A percentile compares a stretch with the other conserved stretches of the same genome.
Evolutionary conservation across 2,797 vertebrate genomes (phyloP).

Genomic region (Somateria mollissima): DNA sequence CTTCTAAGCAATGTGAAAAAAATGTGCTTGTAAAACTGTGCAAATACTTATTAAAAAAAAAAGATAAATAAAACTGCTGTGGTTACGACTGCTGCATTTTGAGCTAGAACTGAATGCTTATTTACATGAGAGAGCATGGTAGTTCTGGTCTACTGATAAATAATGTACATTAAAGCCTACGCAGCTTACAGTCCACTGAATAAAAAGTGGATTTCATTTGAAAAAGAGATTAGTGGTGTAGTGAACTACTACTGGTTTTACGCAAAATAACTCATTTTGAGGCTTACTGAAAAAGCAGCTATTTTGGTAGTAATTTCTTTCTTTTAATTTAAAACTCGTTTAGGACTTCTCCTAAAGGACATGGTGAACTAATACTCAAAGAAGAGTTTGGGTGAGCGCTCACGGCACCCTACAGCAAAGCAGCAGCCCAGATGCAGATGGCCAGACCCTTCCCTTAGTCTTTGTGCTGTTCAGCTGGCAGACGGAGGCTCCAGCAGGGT

Average conservation of each 20-base stretch:
- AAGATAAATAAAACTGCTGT: not conserved
- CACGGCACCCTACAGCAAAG: not conserved
- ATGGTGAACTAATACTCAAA: not conserved
- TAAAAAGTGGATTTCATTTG: not conserved
- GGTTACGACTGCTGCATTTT: slow-evolving; percentile 4
- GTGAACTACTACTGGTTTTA: not conserved
- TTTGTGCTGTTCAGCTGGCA: not conserved
- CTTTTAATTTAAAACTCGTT: not conserved
- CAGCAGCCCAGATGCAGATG: rapidly evolving
- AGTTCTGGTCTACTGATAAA: slow-evolving; percentile 3
- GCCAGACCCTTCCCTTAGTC: not conserved
- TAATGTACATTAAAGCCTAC: not conserved
- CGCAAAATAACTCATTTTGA: not conserved
- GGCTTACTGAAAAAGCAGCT: not conserved
- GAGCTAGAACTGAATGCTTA: slow-evolving; percentile 27
- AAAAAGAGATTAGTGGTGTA: not conserved
- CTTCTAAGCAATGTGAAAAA: slow-evolving; percentile 1
- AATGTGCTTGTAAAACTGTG: not conserved
- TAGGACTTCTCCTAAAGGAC: not conserved
- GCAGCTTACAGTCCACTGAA: not conserved
- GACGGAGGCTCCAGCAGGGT: not conserved
- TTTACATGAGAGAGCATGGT: slow-evolving; percentile 26
- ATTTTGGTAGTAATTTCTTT: not conserved
- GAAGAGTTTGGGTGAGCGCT: not conserved
- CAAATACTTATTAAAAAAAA: not conserved